Evolutionary conservation across 2,113 vertebrate genomes (phyloP).

Genomic region (Peromyscus maniculatus): DNA sequence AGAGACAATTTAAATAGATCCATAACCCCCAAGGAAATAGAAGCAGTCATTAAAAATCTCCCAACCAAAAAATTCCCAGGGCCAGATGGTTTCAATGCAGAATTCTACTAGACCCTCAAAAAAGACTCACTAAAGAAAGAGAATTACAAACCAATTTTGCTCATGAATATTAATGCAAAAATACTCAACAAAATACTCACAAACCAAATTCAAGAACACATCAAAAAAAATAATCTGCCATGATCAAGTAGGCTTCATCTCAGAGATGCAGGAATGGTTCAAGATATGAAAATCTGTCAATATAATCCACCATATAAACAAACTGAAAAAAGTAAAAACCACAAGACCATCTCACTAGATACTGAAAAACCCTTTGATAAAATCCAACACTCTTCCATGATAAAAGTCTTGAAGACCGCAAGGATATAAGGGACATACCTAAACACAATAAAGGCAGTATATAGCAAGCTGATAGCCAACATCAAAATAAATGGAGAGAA

Average conservation of each 20-base stretch:
- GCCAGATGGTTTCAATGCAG: neutral
- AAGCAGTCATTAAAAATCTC: neutral
- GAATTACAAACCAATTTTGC: neutral
- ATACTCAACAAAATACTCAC: neutral
- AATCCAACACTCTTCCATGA: neutral
- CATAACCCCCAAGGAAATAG: neutral
- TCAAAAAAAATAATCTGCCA: neutral
- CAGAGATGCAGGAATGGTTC: neutral
- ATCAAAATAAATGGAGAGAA: neutral
- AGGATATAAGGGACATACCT: neutral
- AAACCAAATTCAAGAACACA: neutral
- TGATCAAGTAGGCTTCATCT: neutral
- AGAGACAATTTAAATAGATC: neutral
- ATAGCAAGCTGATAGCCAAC: neutral
- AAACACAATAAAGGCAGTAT: neutral
- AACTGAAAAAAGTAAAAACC: neutral
- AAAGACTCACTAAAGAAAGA: neutral
- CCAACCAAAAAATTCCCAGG: neutral
- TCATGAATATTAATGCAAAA: neutral
- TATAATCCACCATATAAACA: neutral
- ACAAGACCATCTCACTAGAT: neutral
- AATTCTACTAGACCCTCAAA: neutral
- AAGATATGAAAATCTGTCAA: neutral
- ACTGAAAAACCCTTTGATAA: neutral
- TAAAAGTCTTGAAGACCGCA: neutral